Evolutionary conservation across 2,888 invertebrate species (phyloP), one percentile per base, ranked within the genome.

Genomic region (Proisotoma minuta): DNA sequence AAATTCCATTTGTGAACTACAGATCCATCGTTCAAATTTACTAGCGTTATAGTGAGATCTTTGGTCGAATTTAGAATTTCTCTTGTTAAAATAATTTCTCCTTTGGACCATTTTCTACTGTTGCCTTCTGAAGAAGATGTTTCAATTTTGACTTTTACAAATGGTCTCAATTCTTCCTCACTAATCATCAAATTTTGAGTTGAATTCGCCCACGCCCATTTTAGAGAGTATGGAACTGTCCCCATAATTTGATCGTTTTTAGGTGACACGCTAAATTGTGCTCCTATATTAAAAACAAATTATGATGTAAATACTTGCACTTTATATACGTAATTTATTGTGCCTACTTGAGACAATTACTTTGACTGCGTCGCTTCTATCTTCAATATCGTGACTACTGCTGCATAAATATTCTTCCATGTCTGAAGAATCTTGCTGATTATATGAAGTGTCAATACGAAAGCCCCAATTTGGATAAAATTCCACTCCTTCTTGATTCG

Each of bases 391-490:
- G 12, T 18, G 27, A 49, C 63, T 68, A 39, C 66, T 69, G 15
- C 58, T 69, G 24, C 69, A 69, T 5, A 69, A 18, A 50, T 69
- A 69, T 2, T 57, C 53, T 24, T 66, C 69, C 18, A 39, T 57
- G 24, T 58, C 34, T 20, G 60, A 52, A 4, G 52, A 49, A 3
- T 18, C 27, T 18, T 65, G 60, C 27, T 40, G 48, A 26, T 56
- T 60, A n/a, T n/a, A n/a, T 8, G 57, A 52, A 24, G 59, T 63
- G 2, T 63, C 56, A n/a, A 68, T 20, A 28, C 54, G 60, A 34
- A 68, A 68, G 2, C 68, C 68, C 23, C 59, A 57, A 8, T 65
- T 56, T 0, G 68, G 65, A 26, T 57, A 66, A 29, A 68, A 68
- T 34, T 63, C 62, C 34, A 64, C 57, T 18, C 34, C 34, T 15